Evolutionary conservation across 2,888 invertebrate genomes (phyloP), one percentile per base, ranked within the genome.

Genomic region (Nomada fucata): DNA sequence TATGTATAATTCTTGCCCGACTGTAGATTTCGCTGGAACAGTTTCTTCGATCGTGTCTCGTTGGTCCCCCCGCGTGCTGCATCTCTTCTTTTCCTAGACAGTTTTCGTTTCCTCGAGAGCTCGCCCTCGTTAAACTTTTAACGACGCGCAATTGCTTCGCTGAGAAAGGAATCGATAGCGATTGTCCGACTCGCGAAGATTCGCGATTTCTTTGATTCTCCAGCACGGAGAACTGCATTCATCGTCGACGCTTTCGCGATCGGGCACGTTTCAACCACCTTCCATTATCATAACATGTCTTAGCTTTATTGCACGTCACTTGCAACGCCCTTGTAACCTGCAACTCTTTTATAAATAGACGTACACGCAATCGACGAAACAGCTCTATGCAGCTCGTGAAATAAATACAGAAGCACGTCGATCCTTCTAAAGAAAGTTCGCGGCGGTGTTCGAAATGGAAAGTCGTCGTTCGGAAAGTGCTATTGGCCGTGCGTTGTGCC

Each of bases 211-310:
- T 20, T 42, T 47, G 44, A 55, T 23, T 20, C 69, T 2, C 23
- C 18, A 20, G 26, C 55, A 4, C 13, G 57, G 23, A 23, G 23
- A 23, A 23, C 23, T 63, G 47, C 69, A 71, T 78, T 75, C 79
- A 76, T 79, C 78, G 70, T 78, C 76, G 74, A 23, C 68, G 63
- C 68, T 74, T 61, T 84, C 80, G 52, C 75, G 83, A 82, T 78
- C 82, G 76, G 83, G 87, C 89, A 88, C 89, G 88, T 88, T 82
- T 76, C 81, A 77, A 79, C 87, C 80, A 87, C 81, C 77, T 84
- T 86, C 86, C 88, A 87, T 86, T 73, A 20, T 80, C 67, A 73
- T 68, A 44, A 59, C 70, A 72, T 82, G 79, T 52, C 73, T 65
- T 64, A 75, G 87, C 88, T 88, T 88, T 61, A 75, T 61, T 84